Base-by-base conservation (phyloP, 2,113 vertebrate species). In the Petaurus breviceps region DNA sequence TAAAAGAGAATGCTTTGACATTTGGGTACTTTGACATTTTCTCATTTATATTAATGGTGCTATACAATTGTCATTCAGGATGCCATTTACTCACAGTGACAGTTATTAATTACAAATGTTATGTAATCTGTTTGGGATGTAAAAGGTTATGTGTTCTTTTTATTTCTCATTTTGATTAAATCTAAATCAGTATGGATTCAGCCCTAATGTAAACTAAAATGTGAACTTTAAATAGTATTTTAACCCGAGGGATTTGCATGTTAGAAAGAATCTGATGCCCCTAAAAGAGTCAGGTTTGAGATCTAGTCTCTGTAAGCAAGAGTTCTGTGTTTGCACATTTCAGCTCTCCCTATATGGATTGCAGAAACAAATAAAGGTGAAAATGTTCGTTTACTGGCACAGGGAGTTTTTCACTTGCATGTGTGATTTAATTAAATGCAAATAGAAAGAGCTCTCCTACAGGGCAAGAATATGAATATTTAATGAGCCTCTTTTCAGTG, bases 51-150 rank as follows among this genome's bases (percentile, higher is more conserved):
- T 98, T 98, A 98, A 97, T 96, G 97, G 91, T 91, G 90, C 47
- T 94, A 89, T 98, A 97, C 98, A 98, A 95, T 46, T 96, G 93
- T 97, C 92, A 96, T 95, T 95, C 90, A 51, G 51, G 84, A 94
- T 98, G 96, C 6, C 95, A 98, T 98, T 98, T 98, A 97, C 94
- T 0, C 3, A 92, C 94, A 91, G 91, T 95, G 96, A 98, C 95
- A 77, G 43, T 98, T 98, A 97, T 98, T 98, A 98, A 98, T 98
- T 98, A 95, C 26, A 97, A 98, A 98, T 96, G 90, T 97, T 98
- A 92, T 97, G 96, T 96, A 97, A 98, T 97, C 95, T 97, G 14
- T 89, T 98, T 98, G 97, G 96, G 90, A 97, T 96, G 92, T 90
- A 97, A 98, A 98, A 98, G 96, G 96, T 98, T 98, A 98, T 93